These are phyloP conservation scores for Apostichopus californicus DNA, from an alignment of 35 echinoderm and acorn worm species.

Conservation along the genomic window DNA sequence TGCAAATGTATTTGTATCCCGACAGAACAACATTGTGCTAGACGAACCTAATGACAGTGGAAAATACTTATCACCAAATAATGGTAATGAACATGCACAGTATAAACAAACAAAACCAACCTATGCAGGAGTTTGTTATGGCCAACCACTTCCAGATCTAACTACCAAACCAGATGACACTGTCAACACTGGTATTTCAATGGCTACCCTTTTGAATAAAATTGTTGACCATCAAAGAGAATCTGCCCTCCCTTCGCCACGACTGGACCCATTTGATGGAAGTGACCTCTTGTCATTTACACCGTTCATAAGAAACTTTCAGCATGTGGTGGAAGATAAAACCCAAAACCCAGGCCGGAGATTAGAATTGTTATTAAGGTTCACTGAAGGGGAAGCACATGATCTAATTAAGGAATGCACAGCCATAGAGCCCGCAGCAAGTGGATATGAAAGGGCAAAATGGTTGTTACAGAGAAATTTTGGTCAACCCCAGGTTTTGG, in stretches of 20 bases:
- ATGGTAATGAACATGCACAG: too few relatives aligned
- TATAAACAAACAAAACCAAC: too few relatives aligned
- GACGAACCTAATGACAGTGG: too few relatives aligned
- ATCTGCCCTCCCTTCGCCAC: slow-evolving; percentile 39
- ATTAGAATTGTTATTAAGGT: slow-evolving; percentile 38
- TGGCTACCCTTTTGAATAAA: slow-evolving; percentile 17
- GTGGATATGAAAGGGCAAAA: slow-evolving; percentile 49
- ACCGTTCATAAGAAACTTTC: slow-evolving; percentile 59
- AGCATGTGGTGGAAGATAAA: slow-evolving; percentile 61
- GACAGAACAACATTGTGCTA: too few relatives aligned
- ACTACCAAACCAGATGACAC: too few relatives aligned
- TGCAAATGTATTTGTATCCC: too few relatives aligned
- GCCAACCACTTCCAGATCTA: too few relatives aligned
- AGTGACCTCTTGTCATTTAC: slow-evolving; percentile 54
- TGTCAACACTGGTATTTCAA: not conserved
- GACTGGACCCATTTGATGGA: slow-evolving; percentile 46
- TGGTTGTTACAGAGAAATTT: slow-evolving; percentile 57
- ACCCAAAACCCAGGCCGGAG: not conserved
- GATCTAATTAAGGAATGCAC: slow-evolving; percentile 50
- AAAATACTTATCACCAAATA: too few relatives aligned
- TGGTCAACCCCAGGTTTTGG: slow-evolving; percentile 57
- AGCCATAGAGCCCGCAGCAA: slow-evolving; percentile 4
- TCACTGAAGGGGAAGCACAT: slow-evolving; percentile 56
- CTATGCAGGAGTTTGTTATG: too few relatives aligned
- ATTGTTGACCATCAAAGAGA: slow-evolving; percentile 55